Conservation (phyloP, 2,888 invertebrate species). For the Ennomos erosarius region DNA sequence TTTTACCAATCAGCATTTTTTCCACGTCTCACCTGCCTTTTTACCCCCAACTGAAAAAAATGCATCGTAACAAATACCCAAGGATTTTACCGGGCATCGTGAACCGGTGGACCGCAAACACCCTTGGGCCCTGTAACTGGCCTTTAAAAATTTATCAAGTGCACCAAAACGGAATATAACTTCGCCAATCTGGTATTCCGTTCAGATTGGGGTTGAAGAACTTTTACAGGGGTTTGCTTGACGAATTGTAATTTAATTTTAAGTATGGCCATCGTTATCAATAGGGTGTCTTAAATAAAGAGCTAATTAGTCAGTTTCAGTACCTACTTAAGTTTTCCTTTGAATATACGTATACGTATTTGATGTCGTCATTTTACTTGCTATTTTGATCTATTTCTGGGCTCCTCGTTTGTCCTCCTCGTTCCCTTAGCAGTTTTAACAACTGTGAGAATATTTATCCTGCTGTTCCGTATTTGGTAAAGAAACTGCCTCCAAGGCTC, state of each 20-base stretch:
- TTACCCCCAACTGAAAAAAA: slow-evolving; percentile 26
- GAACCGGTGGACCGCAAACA: slow-evolving; percentile 32
- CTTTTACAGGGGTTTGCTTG: slow-evolving; percentile 1
- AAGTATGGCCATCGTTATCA: neutral
- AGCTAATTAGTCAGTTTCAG: too few relatives aligned
- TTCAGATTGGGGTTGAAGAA: slow-evolving; percentile 17
- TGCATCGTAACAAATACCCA: slow-evolving; percentile 31
- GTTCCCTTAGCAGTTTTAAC: too few relatives aligned
- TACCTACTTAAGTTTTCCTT: too few relatives aligned
- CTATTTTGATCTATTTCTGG: too few relatives aligned
- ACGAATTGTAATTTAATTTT: neutral
- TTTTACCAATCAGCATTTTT: slow-evolving; percentile 29
- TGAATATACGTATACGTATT: too few relatives aligned
- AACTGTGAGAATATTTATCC: too few relatives aligned
- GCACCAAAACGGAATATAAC: slow-evolving; percentile 53
- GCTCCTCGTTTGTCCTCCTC: too few relatives aligned
- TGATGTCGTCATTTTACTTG: too few relatives aligned
- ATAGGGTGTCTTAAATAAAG: too few relatives aligned
- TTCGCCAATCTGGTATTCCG: slow-evolving; percentile 37
- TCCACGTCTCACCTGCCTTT: slow-evolving; percentile 35
- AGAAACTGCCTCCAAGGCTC: too few relatives aligned
- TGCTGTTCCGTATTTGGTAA: too few relatives aligned
- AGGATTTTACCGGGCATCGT: slow-evolving; percentile 21
- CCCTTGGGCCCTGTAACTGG: slow-evolving; percentile 64
- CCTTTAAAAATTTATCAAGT: slow-evolving; percentile 78